Evolutionary conservation across 2,888 invertebrate genomes (phyloP).

Genomic region (Tinea trinotella): DNA sequence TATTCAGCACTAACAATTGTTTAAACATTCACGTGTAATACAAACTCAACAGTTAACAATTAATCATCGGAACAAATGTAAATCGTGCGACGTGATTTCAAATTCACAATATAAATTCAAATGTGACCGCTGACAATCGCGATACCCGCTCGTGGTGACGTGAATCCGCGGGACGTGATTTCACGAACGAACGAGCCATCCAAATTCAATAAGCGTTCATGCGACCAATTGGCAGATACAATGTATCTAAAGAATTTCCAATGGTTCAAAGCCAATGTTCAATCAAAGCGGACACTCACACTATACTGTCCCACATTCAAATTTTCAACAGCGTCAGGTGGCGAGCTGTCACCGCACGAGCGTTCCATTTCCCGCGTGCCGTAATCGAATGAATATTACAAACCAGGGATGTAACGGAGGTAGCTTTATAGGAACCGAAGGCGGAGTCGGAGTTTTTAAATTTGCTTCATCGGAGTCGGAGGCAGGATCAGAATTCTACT

Average conservation of each 20-base stretch:
- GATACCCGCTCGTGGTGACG: not conserved
- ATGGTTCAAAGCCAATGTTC: constrained; percentile 41
- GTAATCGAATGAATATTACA: constrained; percentile 71
- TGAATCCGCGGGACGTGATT: constrained; percentile 12
- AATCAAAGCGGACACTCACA: constrained; percentile 28
- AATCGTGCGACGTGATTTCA: not conserved
- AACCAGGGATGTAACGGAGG: too few relatives aligned
- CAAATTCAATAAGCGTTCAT: constrained; percentile 14
- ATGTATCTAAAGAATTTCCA: constrained; percentile 28
- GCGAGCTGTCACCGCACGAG: constrained; percentile 48
- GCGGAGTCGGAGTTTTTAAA: too few relatives aligned
- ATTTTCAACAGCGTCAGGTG: constrained; percentile 38
- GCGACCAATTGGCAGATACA: constrained; percentile 9
- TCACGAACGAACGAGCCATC: constrained; percentile 3
- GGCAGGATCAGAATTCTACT: too few relatives aligned
- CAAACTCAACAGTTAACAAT: constrained; percentile 3
- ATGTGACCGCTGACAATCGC: constrained; percentile 11
- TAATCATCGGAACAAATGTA: constrained; percentile 7
- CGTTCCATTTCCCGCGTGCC: constrained; percentile 57
- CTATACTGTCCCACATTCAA: constrained; percentile 27
- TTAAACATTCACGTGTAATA: too few relatives aligned
- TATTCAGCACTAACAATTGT: too few relatives aligned
- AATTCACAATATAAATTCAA: constrained; percentile 14
- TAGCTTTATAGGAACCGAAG: too few relatives aligned
- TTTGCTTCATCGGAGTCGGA: too few relatives aligned